Conservation (phyloP, 2,888 invertebrate species). For the Proisotoma minuta region DNA sequence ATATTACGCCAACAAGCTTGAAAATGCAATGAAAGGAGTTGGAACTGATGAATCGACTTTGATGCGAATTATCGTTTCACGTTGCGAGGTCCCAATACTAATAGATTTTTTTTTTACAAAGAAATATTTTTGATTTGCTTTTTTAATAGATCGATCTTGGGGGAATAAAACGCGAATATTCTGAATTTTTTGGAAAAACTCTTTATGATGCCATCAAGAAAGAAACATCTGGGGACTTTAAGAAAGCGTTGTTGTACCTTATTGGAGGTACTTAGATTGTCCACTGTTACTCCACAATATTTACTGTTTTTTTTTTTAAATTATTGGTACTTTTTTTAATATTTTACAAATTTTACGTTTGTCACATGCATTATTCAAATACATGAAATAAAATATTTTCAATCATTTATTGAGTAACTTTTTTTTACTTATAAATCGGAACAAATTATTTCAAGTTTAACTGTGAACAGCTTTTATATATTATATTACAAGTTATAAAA, state of each 20-base stretch:
- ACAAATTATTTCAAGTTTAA: too few relatives aligned
- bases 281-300: neutral
- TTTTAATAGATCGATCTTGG: slow-evolving; percentile 36
- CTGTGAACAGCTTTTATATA: too few relatives aligned
- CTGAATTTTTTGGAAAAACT: slow-evolving; percentile 25
- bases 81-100: too few relatives aligned
- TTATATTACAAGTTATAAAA: too few relatives aligned
- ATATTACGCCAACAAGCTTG: slow-evolving; percentile 33
- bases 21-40: slow-evolving; percentile 36
- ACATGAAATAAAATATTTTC: too few relatives aligned
- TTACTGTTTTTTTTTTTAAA: neutral
- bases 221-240: slow-evolving; percentile 66
- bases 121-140: too few relatives aligned
- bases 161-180: slow-evolving; percentile 33
- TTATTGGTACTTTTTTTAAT: neutral
- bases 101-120: too few relatives aligned
- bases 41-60: slow-evolving; percentile 35
- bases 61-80: slow-evolving; percentile 35
- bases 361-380: neutral
- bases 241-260: slow-evolving; percentile 59
- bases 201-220: slow-evolving; percentile 51
- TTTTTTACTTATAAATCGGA: too few relatives aligned
- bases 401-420: too few relatives aligned
- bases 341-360: too few relatives aligned
- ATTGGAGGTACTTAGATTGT: slow-evolving; percentile 55